A percentile compares a stretch with the other conserved stretches of the same genome.
phyloP scores from a whole-genome alignment of 1,140 invertebrate species.

The Bombus balteatus region DNA sequence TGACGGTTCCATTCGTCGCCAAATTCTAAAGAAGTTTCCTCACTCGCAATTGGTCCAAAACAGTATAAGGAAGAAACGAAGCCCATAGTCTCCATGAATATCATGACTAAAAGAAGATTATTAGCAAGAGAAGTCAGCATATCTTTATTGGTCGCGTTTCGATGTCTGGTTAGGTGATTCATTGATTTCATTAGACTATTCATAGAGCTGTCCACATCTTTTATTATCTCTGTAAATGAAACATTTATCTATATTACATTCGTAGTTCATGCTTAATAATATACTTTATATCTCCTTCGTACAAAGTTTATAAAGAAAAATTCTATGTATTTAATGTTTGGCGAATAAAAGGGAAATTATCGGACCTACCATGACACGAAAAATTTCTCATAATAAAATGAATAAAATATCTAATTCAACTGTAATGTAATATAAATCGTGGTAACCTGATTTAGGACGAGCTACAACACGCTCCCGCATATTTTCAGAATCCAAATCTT shows the following conservation, averaged over 20 bases:
- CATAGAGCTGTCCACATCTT: slow-evolving; percentile 41
- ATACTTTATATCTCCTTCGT: too few relatives aligned
- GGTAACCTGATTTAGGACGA: slow-evolving; percentile 11
- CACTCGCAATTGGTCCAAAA: slow-evolving; percentile 27
- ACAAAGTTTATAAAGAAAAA: too few relatives aligned
- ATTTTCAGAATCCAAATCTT: background rate
- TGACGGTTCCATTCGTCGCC: background rate
- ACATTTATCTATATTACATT: background rate
- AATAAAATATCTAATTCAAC: background rate
- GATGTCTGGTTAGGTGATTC: slow-evolving; percentile 42
- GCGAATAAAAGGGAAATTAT: too few relatives aligned
- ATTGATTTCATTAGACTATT: slow-evolving; percentile 56
- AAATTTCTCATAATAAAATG: too few relatives aligned
- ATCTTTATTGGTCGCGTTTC: slow-evolving; percentile 22
- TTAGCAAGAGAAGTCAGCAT: slow-evolving; percentile 62
- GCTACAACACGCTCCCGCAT: background rate
- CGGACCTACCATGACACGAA: too few relatives aligned
- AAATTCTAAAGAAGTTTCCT: slow-evolving; percentile 1
- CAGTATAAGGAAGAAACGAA: slow-evolving; percentile 61
- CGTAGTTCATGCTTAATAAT: background rate
- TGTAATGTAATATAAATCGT: background rate
- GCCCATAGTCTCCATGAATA: slow-evolving; percentile 68
- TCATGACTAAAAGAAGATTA: slow-evolving; percentile 65
- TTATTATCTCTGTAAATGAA: slow-evolving; percentile 41
- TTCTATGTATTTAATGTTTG: too few relatives aligned